These are phyloP conservation scores for Ochlodes sylvanus DNA, from an alignment of 2,888 invertebrate species.

Conservation along the genomic window DNA sequence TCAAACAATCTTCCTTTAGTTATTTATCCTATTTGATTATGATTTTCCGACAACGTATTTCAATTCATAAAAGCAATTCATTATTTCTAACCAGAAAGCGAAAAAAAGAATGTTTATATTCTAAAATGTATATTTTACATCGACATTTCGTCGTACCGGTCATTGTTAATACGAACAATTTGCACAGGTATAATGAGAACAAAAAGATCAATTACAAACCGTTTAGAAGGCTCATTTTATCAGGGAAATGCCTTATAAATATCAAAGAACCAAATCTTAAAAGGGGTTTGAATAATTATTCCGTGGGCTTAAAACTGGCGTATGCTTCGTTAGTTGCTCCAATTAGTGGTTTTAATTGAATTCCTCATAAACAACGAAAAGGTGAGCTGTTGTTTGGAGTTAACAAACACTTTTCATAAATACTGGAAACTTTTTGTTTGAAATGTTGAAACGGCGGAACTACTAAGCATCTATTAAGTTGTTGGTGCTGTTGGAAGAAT, in stretches of 20 bases:
- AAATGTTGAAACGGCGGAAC: neutral
- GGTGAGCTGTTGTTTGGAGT: neutral
- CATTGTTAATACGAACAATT: neutral
- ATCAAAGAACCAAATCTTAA: conserved; percentile 29
- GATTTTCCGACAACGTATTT: too few species aligned
- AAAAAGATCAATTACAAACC: conserved; percentile 14
- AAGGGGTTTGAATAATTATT: conserved; percentile 18
- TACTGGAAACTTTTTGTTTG: neutral
- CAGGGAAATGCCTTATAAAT: conserved; percentile 17
- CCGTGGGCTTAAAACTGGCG: conserved; percentile 6
- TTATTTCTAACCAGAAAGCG: too few species aligned
- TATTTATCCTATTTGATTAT: too few species aligned
- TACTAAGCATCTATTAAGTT: neutral
- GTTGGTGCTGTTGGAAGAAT: neutral
- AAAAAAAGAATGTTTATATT: too few species aligned
- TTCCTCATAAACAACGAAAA: conserved; percentile 18
- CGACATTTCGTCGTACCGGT: too few species aligned
- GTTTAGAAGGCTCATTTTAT: conserved; percentile 10
- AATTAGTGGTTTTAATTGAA: conserved; percentile 25
- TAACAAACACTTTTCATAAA: neutral
- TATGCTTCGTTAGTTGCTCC: conserved; percentile 15
- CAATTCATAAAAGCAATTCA: too few species aligned
- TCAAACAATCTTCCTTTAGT: too few species aligned
- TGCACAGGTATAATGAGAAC: neutral
- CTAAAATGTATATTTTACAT: too few species aligned